Evolutionary conservation across 2,113 vertebrate species (phyloP), one percentile per base, ranked within the genome.

Genomic region (Elgaria multicarinata): DNA sequence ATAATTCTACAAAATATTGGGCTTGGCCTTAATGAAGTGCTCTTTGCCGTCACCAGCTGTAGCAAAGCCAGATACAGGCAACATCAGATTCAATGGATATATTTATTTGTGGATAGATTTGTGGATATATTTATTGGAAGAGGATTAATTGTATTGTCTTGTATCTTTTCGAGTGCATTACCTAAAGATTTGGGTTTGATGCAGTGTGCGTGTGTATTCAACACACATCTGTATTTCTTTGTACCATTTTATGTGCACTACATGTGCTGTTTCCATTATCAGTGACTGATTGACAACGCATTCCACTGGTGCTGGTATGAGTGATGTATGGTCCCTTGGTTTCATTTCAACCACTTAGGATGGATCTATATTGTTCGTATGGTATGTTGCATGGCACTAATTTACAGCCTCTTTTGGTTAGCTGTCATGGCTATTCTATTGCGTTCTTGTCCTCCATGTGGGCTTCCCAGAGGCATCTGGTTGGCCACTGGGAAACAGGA

Each of bases 11-110:
- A 85, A 24, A 75, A 26, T 84, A 80, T 7, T 42, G 83, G 91
- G 91, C 46, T 85, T 91, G 96, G 94, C 96, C 96, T 92, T 92
- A 3, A 83, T 67, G 90, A 64, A 92, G 89, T 64, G 83, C 91
- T 81, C 66, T 87, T 90, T 76, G 85, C 69, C 80, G 87, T 13
- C 72, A 93, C 10, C 13, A 22, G 79, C 76, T 64, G 90, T 90
- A 81, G 91, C 50, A 13, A 2, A 78, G 85, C 90, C 82, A 83
- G 42, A 44, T 58, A 39, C 44, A 83, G 6, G 55, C 58, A 77
- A 64, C n/a, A 18, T 16, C 26, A 6, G 71, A 36, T 53, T 39
- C n/a, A 20, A 6, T 89, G 79, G 78, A 72, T 62, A 72, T n/a
- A 67, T 24, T 4, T 64, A 13, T 64, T 18, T 50, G n/a, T 55